A percentile compares a stretch with the other conserved stretches of the same genome.
Evolutionary conservation across 2,888 invertebrate species (phyloP).

Genomic region (Siphlonurus alternatus): DNA sequence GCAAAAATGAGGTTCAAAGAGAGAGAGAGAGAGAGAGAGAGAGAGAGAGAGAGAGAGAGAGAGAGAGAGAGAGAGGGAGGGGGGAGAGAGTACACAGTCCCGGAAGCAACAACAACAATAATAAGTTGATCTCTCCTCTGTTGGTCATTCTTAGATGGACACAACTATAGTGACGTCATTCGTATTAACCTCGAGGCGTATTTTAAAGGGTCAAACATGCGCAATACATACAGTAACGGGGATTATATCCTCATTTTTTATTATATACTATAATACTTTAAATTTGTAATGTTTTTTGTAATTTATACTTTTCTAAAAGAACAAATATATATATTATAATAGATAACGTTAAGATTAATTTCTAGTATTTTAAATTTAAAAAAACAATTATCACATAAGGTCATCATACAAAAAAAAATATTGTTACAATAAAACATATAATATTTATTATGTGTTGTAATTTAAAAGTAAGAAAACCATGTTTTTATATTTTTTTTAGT

Average conservation of each 20-base stretch:
- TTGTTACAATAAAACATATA: not conserved
- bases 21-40: too few species aligned
- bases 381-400: not conserved
- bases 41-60: too few species aligned
- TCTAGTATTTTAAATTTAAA: not conserved
- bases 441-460: not conserved
- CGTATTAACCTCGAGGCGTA: not conserved
- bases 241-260: not conserved
- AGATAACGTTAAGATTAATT: not conserved
- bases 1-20: too few species aligned
- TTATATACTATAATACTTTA: not conserved
- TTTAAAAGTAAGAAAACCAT: not conserved
- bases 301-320: not conserved
- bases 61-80: too few species aligned
- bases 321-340: not conserved
- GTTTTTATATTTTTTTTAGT: not conserved
- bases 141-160: not conserved
- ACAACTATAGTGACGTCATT: not conserved
- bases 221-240: not conserved
- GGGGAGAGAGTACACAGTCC: too few species aligned
- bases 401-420: not conserved
- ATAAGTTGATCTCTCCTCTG: too few species aligned
- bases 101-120: too few species aligned
- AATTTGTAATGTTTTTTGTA: too few species aligned
- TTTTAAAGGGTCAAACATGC: not conserved